Percentiles rank a stretch among this genome's conserved stretches.
Conservation (phyloP, 1,140 invertebrate genomes). For the Brachionus rotundiformis region DNA sequence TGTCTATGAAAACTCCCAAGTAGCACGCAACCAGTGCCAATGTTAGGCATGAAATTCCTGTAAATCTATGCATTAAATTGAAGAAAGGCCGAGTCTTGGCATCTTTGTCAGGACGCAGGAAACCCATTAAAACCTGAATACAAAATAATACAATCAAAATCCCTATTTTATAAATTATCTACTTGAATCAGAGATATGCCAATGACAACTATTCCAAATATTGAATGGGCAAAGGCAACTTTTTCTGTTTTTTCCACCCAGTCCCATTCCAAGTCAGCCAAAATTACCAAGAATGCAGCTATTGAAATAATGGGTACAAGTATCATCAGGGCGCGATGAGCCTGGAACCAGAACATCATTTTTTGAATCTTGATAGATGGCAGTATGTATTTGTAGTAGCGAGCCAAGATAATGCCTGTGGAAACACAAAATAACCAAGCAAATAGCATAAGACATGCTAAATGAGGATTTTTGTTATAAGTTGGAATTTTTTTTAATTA, state of each 20-base stretch:
- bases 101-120: slow-evolving; percentile 37
- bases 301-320: slow-evolving; percentile 22
- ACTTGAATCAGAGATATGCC: slow-evolving; percentile 30
- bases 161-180: too few relatives aligned
- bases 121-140: not conserved
- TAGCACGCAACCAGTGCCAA: not conserved
- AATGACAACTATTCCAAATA: slow-evolving; percentile 32
- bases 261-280: slow-evolving; percentile 45
- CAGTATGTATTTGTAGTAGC: slow-evolving; percentile 49
- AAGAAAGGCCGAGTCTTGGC: not conserved
- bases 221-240: slow-evolving; percentile 36
- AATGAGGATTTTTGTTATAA: not conserved
- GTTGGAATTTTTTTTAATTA: too few relatives aligned
- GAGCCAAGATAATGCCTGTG: slow-evolving; percentile 31
- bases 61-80: slow-evolving; percentile 15
- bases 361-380: slow-evolving; percentile 5
- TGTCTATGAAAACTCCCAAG: slow-evolving; percentile 37
- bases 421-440: slow-evolving; percentile 40
- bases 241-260: slow-evolving; percentile 2
- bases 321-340: slow-evolving; percentile 38
- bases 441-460: slow-evolving; percentile 44
- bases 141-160: too few relatives aligned
- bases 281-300: slow-evolving; percentile 36
- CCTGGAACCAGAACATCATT: slow-evolving; percentile 42
- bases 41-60: slow-evolving; percentile 4